A percentile compares a stretch with the other conserved stretches of the same genome.
Conservation (phyloP, 1,140 invertebrate species). For the Aphis craccivora region DNA sequence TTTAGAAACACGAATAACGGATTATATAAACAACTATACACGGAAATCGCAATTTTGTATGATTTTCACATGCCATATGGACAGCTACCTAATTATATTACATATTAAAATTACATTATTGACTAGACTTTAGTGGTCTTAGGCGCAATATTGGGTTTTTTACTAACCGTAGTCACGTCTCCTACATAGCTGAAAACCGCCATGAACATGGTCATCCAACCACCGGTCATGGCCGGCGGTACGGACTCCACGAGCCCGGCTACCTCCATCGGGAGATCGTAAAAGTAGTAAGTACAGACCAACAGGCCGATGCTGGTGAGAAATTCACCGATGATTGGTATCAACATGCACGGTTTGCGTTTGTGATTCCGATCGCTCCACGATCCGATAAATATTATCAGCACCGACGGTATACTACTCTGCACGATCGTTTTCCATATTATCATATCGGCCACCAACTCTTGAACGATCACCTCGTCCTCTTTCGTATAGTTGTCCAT, state of each 20-base stretch:
- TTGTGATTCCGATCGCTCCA: conserved; percentile 68
- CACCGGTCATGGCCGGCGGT: conserved; percentile 80
- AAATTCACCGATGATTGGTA: conserved; percentile 83
- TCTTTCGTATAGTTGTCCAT: conserved; percentile 75
- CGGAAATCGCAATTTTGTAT: not conserved
- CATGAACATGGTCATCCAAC: conserved; percentile 89
- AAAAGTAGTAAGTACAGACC: conserved; percentile 79
- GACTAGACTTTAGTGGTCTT: not conserved
- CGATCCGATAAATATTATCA: conserved; percentile 78
- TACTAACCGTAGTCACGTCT: conserved; percentile 76
- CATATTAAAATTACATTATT: too few relatives aligned
- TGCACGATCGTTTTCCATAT: conserved; percentile 83
- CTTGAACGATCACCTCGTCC: conserved; percentile 76
- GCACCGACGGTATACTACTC: conserved; percentile 75
- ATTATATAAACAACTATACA: not conserved
- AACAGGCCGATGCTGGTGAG: conserved; percentile 79
- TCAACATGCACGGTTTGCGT: conserved; percentile 83
- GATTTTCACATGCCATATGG: not conserved
- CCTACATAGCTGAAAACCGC: conserved; percentile 88
- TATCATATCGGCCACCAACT: conserved; percentile 77
- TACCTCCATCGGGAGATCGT: conserved; percentile 73
- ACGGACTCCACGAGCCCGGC: conserved; percentile 78
- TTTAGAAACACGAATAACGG: not conserved
- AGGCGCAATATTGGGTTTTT: not conserved
- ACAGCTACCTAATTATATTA: too few relatives aligned